Conservation (phyloP, 2,888 invertebrate genomes). For the Orthosia gracilis region DNA sequence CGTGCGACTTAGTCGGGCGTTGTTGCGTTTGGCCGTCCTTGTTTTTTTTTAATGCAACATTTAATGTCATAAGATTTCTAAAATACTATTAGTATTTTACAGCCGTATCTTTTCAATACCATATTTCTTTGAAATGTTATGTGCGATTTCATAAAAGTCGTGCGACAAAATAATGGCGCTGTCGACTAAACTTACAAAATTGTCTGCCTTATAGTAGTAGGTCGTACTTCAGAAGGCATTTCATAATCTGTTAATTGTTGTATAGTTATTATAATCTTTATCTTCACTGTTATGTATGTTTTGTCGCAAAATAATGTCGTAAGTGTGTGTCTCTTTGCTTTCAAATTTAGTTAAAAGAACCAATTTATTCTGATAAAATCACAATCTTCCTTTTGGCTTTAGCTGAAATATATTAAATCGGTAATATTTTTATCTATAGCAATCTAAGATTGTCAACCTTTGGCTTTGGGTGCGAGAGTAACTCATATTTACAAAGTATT, state of each 20-base stretch:
- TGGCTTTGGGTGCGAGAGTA: not conserved
- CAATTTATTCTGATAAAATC: too few relatives aligned
- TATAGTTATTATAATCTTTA: slow-evolving; percentile 43
- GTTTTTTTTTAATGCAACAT: slow-evolving; percentile 16
- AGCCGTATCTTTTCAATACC: not conserved
- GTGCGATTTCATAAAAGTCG: not conserved
- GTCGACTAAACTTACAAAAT: slow-evolving; percentile 38
- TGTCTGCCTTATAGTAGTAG: slow-evolving; percentile 61
- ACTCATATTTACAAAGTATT: not conserved
- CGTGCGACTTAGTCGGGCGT: slow-evolving; percentile 6
- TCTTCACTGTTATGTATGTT: slow-evolving; percentile 36
- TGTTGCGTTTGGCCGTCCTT: slow-evolving; percentile 36
- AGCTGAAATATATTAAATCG: not conserved
- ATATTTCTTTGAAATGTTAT: not conserved
- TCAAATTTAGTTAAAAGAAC: too few relatives aligned
- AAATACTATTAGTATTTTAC: slow-evolving; percentile 5
- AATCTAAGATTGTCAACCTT: not conserved
- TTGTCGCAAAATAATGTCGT: slow-evolving; percentile 38
- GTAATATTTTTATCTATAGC: too few relatives aligned
- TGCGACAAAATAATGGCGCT: slow-evolving; percentile 54
- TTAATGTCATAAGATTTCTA: not conserved
- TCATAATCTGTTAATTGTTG: slow-evolving; percentile 56
- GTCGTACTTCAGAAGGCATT: slow-evolving; percentile 54
- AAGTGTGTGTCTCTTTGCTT: not conserved
- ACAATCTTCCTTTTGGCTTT: too few relatives aligned